These are phyloP conservation scores for Margaritifera margaritifera DNA, from an alignment of 2,888 invertebrate genomes.

Conservation along the genomic window DNA sequence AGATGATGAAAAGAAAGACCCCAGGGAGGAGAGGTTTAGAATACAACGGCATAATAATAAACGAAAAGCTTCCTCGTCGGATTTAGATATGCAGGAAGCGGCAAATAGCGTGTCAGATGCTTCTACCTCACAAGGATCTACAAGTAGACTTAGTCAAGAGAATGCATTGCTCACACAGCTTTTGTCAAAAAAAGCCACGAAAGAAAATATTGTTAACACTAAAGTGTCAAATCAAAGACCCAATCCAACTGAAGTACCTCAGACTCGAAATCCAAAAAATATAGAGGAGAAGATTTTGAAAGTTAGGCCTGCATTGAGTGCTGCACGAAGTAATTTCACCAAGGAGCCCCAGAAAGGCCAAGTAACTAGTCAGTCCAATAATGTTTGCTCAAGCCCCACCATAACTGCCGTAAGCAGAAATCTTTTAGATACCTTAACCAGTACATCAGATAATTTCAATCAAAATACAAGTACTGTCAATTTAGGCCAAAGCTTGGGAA, in stretches of 20 bases:
- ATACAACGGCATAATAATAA: constrained; percentile 41
- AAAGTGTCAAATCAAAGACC: constrained; percentile 42
- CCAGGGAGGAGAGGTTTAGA: constrained; percentile 28
- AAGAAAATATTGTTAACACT: constrained; percentile 63
- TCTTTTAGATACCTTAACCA: not conserved
- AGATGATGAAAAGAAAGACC: constrained; percentile 35
- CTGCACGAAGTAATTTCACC: not conserved
- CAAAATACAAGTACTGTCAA: constrained; percentile 1
- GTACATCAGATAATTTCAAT: constrained; percentile 5
- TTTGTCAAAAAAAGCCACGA: constrained; percentile 56
- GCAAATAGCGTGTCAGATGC: constrained; percentile 5
- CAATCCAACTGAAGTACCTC: constrained; percentile 75
- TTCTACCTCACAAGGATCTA: constrained; percentile 5
- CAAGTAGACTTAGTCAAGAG: constrained; percentile 51
- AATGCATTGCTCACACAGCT: constrained; percentile 67
- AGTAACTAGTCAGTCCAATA: constrained; percentile 12
- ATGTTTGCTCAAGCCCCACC: not conserved
- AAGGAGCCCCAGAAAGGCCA: constrained; percentile 19
- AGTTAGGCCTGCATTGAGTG: constrained; percentile 34
- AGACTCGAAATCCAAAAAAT: constrained; percentile 73
- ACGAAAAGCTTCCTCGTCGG: constrained; percentile 48
- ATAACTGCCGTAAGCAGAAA: not conserved
- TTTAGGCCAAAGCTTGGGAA: constrained; percentile 1
- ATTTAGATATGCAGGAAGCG: constrained; percentile 46
- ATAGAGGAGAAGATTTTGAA: constrained; percentile 43